phyloP scores from a whole-genome alignment of 2,888 invertebrate species.

The Caradrina clavipalpis region DNA sequence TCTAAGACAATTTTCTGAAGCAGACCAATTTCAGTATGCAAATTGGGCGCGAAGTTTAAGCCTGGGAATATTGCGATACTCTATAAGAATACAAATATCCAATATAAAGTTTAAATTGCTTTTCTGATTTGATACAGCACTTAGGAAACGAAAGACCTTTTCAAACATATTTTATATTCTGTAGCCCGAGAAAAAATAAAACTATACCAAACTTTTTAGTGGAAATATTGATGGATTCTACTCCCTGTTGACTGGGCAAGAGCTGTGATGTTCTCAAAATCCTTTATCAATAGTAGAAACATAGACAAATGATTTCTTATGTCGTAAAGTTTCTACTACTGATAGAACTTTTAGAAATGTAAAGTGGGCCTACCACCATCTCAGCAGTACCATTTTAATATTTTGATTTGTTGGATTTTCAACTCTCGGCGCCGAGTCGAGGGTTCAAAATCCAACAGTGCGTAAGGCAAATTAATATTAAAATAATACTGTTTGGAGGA shows the following conservation, averaged over 20 bases:
- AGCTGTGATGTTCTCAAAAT: too few species aligned
- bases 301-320: too few species aligned
- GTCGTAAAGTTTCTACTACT: too few species aligned
- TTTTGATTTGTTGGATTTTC: too few species aligned
- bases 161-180: background rate
- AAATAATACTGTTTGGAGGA: too few species aligned
- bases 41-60: conserved; percentile 24
- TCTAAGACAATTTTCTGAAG: conserved; percentile 17
- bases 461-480: too few species aligned
- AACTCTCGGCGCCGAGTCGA: too few species aligned
- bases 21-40: conserved; percentile 33
- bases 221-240: background rate
- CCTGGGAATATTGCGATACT: conserved; percentile 18
- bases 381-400: too few species aligned
- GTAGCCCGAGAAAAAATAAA: background rate
- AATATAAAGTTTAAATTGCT: conserved; percentile 37
- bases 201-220: background rate
- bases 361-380: too few species aligned
- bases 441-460: too few species aligned
- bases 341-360: too few species aligned
- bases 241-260: background rate
- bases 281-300: background rate
- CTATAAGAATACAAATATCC: conserved; percentile 34
- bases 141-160: background rate
- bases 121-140: conserved; percentile 31